Evolutionary conservation across 2,888 invertebrate species (phyloP).

Genomic region (Anthophora plumipes): DNA sequence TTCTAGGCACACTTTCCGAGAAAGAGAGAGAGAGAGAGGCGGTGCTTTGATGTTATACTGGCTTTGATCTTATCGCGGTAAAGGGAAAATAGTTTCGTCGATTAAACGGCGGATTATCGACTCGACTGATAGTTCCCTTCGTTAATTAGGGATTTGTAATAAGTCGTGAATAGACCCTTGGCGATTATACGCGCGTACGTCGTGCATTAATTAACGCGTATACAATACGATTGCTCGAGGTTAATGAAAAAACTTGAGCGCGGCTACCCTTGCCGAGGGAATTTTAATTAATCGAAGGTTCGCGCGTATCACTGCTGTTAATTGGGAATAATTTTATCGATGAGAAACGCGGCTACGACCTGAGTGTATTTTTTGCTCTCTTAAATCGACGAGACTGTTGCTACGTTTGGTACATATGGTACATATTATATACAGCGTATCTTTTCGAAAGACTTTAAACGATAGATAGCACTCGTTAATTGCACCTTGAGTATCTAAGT

Average conservation of each 20-base stretch:
- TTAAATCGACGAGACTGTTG: too few relatives aligned
- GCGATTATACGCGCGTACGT: slow-evolving; percentile 50
- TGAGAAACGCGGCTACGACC: too few relatives aligned
- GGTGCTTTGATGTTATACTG: slow-evolving; percentile 35
- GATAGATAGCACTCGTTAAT: too few relatives aligned
- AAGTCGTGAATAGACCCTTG: slow-evolving; percentile 57
- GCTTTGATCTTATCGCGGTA: slow-evolving; percentile 41
- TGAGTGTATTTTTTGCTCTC: too few relatives aligned
- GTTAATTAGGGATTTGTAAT: slow-evolving; percentile 68
- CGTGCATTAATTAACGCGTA: slow-evolving; percentile 67
- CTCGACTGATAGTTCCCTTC: slow-evolving; percentile 16
- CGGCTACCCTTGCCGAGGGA: slow-evolving; percentile 24
- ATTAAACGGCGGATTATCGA: slow-evolving; percentile 44
- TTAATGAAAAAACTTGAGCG: slow-evolving; percentile 30
- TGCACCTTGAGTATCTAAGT: too few relatives aligned
- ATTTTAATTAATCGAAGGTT: slow-evolving; percentile 69
- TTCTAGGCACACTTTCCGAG: slow-evolving; percentile 10
- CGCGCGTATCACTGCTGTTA: slow-evolving; percentile 49
- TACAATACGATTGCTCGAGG: slow-evolving; percentile 51
- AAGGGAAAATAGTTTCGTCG: slow-evolving; percentile 1
- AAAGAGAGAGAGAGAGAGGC: not conserved
- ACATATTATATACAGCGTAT: too few relatives aligned
- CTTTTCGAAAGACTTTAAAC: too few relatives aligned
- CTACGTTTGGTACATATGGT: too few relatives aligned
- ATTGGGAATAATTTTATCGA: slow-evolving; percentile 52